Conservation (phyloP, 2,888 invertebrate species). For the Eupithecia subfuscata region DNA sequence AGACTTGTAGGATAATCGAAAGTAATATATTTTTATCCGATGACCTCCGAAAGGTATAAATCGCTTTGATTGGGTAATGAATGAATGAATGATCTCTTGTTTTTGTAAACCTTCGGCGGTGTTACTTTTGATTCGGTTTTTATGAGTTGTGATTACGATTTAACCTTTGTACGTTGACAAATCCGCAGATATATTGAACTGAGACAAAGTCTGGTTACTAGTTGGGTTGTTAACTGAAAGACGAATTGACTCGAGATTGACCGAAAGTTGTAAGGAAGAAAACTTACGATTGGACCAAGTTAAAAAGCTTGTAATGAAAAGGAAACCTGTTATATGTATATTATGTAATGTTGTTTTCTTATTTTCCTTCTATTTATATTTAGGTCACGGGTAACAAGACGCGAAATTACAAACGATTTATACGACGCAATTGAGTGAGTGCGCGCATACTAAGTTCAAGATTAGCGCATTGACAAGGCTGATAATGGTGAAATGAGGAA, state of each 20-base stretch:
- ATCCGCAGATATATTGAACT: constrained; percentile 33
- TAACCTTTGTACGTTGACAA: constrained; percentile 51
- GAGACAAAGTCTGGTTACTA: not conserved
- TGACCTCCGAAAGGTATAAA: constrained; percentile 21
- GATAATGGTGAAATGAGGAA: constrained; percentile 41
- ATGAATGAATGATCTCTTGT: constrained; percentile 22
- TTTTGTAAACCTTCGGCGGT: constrained; percentile 29
- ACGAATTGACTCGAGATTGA: not conserved
- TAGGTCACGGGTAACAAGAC: constrained; percentile 57
- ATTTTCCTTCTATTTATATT: constrained; percentile 53
- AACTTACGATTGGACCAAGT: not conserved
- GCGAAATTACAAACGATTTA: constrained; percentile 46
- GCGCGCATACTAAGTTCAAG: constrained; percentile 51
- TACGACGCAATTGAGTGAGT: constrained; percentile 48
- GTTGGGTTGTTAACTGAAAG: not conserved
- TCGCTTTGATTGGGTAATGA: constrained; percentile 28
- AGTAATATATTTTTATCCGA: constrained; percentile 21
- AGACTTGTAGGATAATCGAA: constrained; percentile 11
- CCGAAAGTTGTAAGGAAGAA: not conserved
- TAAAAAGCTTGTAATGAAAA: not conserved
- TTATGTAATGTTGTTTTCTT: constrained; percentile 27
- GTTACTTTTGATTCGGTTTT: constrained; percentile 42
- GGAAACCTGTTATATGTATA: not conserved
- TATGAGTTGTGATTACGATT: constrained; percentile 35
- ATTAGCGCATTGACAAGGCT: constrained; percentile 44